These are phyloP conservation scores for Maccullochella peelii DNA, from an alignment of 2,113 vertebrate genomes.

Conservation along the genomic window DNA sequence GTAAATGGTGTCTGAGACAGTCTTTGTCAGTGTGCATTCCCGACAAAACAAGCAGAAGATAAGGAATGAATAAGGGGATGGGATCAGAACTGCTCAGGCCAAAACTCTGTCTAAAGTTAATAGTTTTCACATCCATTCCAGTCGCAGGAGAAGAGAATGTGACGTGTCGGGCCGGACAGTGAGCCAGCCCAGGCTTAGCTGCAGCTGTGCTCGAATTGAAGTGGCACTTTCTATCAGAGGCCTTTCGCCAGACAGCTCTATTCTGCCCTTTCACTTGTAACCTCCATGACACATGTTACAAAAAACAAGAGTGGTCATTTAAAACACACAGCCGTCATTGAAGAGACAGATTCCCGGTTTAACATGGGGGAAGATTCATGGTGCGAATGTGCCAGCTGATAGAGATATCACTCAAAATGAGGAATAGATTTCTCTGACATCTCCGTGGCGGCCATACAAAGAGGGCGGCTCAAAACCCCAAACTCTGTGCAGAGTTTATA, in stretches of 20 bases:
- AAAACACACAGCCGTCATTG: slow-evolving; percentile 61
- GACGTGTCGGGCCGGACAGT: slow-evolving; percentile 78
- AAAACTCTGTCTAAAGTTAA: slow-evolving; percentile 77
- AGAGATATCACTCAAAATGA: slow-evolving; percentile 73
- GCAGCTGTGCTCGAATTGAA: slow-evolving; percentile 80
- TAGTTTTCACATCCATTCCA: slow-evolving; percentile 81
- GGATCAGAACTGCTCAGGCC: slow-evolving; percentile 61
- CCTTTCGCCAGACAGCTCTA: slow-evolving; percentile 77
- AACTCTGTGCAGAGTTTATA: slow-evolving; percentile 72
- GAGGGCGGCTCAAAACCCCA: slow-evolving; percentile 42
- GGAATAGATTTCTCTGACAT: slow-evolving; percentile 69
- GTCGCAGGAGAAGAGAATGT: slow-evolving; percentile 72
- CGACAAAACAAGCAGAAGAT: slow-evolving; percentile 63
- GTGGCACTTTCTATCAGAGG: slow-evolving; percentile 81
- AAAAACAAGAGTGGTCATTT: slow-evolving; percentile 75
- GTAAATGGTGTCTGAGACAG: slow-evolving; percentile 37
- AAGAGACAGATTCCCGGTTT: slow-evolving; percentile 64
- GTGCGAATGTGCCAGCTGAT: slow-evolving; percentile 63
- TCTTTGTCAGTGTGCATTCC: slow-evolving; percentile 33
- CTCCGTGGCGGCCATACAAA: slow-evolving; percentile 60
- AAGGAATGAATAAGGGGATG: slow-evolving; percentile 44
- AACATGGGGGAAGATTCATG: slow-evolving; percentile 55
- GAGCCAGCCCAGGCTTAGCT: slow-evolving; percentile 67
- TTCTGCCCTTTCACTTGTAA: slow-evolving; percentile 73
- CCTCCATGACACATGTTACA: slow-evolving; percentile 64